Evolutionary conservation across 2,888 invertebrate genomes (phyloP), one percentile per base, ranked within the genome.

Genomic region (Magallana nippona): DNA sequence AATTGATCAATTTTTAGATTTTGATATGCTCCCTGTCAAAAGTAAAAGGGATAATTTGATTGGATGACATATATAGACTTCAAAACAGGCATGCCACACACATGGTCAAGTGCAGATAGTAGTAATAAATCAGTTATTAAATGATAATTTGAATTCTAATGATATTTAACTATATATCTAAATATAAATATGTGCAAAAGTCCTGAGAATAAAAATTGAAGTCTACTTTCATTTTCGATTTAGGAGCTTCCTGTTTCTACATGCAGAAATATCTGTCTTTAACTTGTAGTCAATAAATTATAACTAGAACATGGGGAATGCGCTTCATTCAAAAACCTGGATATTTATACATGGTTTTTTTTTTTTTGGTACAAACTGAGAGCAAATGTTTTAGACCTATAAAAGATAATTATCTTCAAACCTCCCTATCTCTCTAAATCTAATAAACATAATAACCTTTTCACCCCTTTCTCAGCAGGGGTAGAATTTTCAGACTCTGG

Each of bases 401-500:
- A 44, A 44, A 44, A 44, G 0, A 44, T 44, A 44, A 44, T 44
- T 44, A 44, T 44, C 44, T 8, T 44, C 3, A 5, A 44, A 44
- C 3, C 44, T 0, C 5, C 44, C 8, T 44, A 44, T 44, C 44
- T 44, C 44, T 44, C 8, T 44, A 44, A 44, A 44, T 8, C 44
- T 44, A 10, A 19, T 22, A 27, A 63, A 71, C 13, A 71, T 11
- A 22, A 15, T 32, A 27, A 82, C 77, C 82, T 84, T 82, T 84
- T 84, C 27, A 62, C 57, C 10, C 84, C 84, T 56, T 77, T 82
- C 22, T 84, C 84, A 62, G 60, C 57, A 13, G 62, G 27, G 10
- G 60, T 58, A 44, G 27, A 27, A n/a, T 55, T n/a, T 77, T 77
- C 19, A 15, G 79, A 55, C 22, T 84, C 84, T 55, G 80, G 55